These are phyloP conservation scores for Cerastis rubricosa DNA, from an alignment of 2,888 invertebrate genomes.

Conservation along the genomic window DNA sequence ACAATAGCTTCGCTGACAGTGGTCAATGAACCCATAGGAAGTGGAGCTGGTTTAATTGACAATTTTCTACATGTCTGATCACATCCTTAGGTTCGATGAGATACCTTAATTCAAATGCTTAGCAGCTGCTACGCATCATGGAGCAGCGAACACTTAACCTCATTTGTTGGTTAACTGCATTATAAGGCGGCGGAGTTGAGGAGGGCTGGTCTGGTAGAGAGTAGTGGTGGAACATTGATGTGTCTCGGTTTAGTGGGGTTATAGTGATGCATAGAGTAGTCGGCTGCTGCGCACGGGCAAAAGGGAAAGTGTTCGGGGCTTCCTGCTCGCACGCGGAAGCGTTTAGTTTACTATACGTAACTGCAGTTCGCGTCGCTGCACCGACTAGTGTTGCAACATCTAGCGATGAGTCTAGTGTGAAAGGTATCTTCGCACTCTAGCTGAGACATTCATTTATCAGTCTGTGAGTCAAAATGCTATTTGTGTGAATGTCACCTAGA, in stretches of 20 bases:
- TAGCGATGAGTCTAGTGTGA: slow-evolving; percentile 64
- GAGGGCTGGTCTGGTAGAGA: slow-evolving; percentile 58
- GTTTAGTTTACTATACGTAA: slow-evolving; percentile 85
- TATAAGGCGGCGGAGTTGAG: slow-evolving; percentile 77
- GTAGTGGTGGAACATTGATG: slow-evolving; percentile 57
- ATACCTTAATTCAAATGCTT: slow-evolving; percentile 81
- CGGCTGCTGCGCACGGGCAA: slow-evolving; percentile 89
- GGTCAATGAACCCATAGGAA: slow-evolving; percentile 70
- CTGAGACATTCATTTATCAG: slow-evolving; percentile 51
- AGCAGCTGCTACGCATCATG: slow-evolving; percentile 85
- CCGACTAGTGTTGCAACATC: slow-evolving; percentile 65
- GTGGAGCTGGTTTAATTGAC: slow-evolving; percentile 63
- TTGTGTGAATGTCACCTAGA: slow-evolving; percentile 18
- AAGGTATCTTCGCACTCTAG: slow-evolving; percentile 40
- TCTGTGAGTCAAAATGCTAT: slow-evolving; percentile 47
- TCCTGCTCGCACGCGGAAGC: slow-evolving; percentile 90
- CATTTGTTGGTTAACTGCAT: slow-evolving; percentile 87
- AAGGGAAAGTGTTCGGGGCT: slow-evolving; percentile 89
- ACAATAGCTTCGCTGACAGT: slow-evolving; percentile 68
- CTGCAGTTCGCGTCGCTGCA: slow-evolving; percentile 79
- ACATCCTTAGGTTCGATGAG: slow-evolving; percentile 74
- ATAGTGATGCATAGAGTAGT: slow-evolving; percentile 84
- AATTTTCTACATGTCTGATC: slow-evolving; percentile 71
- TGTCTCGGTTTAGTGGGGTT: slow-evolving; percentile 75
- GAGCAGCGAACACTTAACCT: slow-evolving; percentile 86